Evolutionary conservation across 2,888 invertebrate genomes (phyloP).

Genomic region (Hypomecis atomaria): DNA sequence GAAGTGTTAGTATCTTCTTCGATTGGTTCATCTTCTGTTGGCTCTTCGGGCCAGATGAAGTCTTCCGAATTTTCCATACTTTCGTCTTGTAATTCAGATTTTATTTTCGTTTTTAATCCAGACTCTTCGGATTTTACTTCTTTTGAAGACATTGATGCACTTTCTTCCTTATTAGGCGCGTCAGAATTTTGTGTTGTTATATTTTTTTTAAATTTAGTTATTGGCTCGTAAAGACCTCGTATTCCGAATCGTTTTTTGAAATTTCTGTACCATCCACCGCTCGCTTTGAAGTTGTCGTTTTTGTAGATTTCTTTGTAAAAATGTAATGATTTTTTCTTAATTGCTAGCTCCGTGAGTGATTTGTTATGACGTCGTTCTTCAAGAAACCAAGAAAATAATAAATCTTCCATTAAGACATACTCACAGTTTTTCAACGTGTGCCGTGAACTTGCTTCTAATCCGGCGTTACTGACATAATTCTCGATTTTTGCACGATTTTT

Average conservation of each 20-base stretch:
- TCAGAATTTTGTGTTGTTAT: neutral
- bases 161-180: neutral
- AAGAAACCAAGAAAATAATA: slow-evolving; percentile 7
- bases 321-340: neutral
- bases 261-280: slow-evolving; percentile 8
- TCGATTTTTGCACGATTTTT: slow-evolving; percentile 12
- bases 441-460: neutral
- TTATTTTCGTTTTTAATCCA: neutral
- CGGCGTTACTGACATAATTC: neutral
- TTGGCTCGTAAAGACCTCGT: neutral
- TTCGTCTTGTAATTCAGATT: slow-evolving; percentile 2
- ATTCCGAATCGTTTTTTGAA: slow-evolving; percentile 8
- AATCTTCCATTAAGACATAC: slow-evolving; percentile 2
- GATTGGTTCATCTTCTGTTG: neutral
- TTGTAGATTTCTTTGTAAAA: slow-evolving; percentile 12
- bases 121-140: neutral
- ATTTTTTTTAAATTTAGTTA: neutral
- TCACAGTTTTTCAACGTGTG: neutral
- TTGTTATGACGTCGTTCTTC: slow-evolving; percentile 3
- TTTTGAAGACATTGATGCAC: neutral
- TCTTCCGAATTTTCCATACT: neutral
- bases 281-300: slow-evolving; percentile 10
- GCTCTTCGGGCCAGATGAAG: neutral
- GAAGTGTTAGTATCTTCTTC: neutral
- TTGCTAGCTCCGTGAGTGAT: neutral